Conservation (phyloP, 2,113 vertebrate genomes). For the Silurus meridionalis region DNA sequence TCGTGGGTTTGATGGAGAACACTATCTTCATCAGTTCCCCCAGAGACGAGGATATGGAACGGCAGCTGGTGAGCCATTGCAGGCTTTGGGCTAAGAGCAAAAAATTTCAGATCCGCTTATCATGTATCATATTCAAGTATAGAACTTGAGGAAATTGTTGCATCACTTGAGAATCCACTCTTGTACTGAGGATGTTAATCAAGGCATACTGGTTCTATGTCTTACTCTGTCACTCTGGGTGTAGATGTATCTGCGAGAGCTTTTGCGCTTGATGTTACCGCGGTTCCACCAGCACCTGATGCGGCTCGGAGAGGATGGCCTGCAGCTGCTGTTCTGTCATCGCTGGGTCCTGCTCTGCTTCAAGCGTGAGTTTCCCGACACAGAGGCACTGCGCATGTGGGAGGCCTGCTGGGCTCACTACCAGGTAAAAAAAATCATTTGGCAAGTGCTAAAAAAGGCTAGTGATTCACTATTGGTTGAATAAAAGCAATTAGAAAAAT, state of each 20-base stretch:
- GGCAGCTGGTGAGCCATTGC: conserved; percentile 84
- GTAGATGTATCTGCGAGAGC: conserved; percentile 91
- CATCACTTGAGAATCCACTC: too few species aligned
- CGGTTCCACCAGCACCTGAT: conserved; percentile 90
- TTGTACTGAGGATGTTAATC: not conserved
- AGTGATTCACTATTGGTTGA: not conserved
- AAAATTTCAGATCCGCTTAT: not conserved
- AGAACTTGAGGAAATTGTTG: not conserved
- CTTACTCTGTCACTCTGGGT: not conserved
- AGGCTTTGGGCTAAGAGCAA: not conserved
- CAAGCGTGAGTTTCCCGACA: conserved; percentile 92
- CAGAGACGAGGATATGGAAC: conserved; percentile 96
- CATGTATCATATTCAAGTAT: not conserved
- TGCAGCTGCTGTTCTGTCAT: conserved; percentile 97
- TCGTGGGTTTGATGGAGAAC: conserved; percentile 98
- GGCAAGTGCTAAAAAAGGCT: not conserved
- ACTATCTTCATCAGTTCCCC: conserved; percentile 96
- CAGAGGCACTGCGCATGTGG: conserved; percentile 93
- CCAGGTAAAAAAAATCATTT: conserved; percentile 73
- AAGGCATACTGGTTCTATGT: not conserved
- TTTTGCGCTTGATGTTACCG: conserved; percentile 84
- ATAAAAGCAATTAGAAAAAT: not conserved
- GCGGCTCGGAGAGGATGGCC: conserved; percentile 88
- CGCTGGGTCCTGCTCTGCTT: conserved; percentile 99
- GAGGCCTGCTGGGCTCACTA: conserved; percentile 99